Evolutionary conservation across 2,797 vertebrate genomes (phyloP), one percentile per base, ranked within the genome.

Genomic region (Meda fulgida): DNA sequence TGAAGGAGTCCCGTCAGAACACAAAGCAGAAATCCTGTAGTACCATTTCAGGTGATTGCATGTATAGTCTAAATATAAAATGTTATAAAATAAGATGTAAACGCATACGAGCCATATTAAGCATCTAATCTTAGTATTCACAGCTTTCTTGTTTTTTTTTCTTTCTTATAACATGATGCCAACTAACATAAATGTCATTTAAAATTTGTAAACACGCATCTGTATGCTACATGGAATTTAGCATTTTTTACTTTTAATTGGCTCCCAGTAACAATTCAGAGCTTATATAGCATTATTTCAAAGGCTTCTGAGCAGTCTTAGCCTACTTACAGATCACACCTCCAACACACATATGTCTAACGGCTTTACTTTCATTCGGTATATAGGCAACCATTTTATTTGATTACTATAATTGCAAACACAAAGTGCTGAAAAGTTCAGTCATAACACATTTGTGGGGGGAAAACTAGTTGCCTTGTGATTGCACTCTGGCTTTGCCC

Each of bases 1-100:
- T 99, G 98, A 99, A 99, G 94, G 98, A 99, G 89, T 97, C 97
- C 84, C 97, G 98, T 83, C 98, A 99, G 95, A 99, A 97, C 92
- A 97, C 96, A 92, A 99, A 99, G 93, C 97, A 99, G 95, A 99
- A 99, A 96, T 95, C 95, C 93, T 97, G 96, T 95, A 97, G 96
- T 92, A 96, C 97, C 95, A 98, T 96, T 92, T 97, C 98, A 99
- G 98, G 98, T 99, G 88, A 90, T 81, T 63, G 53, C 40, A 76
- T 51, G 21, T 48, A 21, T 38, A 53, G 31, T 19, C 8, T 53
- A 13, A 36, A 18, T 38, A 48, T 18, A 36, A 55, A 36, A 53
- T 18, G 19, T 80, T 34, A 9, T 43, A 21, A 43, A 43, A 38
- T 10, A 69, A 67, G 0, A 69, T 29, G 26, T 1, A n/a, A 36